These are phyloP conservation scores for Gymnosoma rotundatum DNA, from an alignment of 2,888 invertebrate genomes.

Conservation along the genomic window DNA sequence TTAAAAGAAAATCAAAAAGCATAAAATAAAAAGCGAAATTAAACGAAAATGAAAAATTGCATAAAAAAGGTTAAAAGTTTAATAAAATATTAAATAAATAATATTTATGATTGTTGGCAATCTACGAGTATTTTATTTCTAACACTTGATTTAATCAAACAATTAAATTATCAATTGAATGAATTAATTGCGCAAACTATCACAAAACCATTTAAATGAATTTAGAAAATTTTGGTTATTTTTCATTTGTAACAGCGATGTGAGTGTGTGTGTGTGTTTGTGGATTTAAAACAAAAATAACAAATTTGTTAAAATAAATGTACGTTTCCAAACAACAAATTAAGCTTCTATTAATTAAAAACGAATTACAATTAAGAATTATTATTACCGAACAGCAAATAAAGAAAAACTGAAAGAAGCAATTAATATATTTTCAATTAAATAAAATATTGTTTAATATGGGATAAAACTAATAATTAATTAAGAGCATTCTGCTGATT, in stretches of 20 bases:
- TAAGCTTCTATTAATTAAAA: constrained; percentile 22
- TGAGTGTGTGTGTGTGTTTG: not conserved
- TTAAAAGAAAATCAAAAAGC: constrained; percentile 26
- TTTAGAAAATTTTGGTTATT: constrained; percentile 20
- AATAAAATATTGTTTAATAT: constrained; percentile 41
- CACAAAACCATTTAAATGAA: constrained; percentile 40
- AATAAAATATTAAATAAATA: not conserved
- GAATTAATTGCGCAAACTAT: constrained; percentile 45
- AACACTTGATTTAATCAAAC: not conserved
- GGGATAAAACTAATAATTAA: constrained; percentile 29
- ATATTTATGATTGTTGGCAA: too few relatives aligned
- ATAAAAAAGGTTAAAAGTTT: not conserved
- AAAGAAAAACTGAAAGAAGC: constrained; percentile 13
- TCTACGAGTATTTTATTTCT: too few relatives aligned
- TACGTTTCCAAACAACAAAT: constrained; percentile 4
- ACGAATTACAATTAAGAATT: not conserved
- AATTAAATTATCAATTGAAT: constrained; percentile 42
- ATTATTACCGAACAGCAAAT: not conserved
- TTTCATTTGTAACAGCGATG: not conserved
- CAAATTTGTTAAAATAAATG: constrained; percentile 38
- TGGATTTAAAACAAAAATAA: constrained; percentile 9
- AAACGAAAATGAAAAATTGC: not conserved
- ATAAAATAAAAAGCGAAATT: constrained; percentile 29
- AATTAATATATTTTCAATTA: constrained; percentile 31
- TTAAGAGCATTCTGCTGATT: not conserved